Evolutionary conservation across 2,113 vertebrate genomes (phyloP).

Genomic region (Corvus hawaiiensis): DNA sequence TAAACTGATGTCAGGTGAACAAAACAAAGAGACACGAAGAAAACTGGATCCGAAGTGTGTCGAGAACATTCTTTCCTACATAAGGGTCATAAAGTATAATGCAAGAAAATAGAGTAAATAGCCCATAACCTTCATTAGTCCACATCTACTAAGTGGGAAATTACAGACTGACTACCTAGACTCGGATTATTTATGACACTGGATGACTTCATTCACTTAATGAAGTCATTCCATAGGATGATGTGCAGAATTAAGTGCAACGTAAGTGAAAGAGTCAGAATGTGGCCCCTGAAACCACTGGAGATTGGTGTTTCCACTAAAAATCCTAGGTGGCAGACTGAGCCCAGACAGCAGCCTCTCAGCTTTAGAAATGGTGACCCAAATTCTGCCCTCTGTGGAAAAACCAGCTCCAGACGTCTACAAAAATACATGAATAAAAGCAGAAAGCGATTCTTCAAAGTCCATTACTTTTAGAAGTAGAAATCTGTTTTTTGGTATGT

Average conservation of each 20-base stretch:
- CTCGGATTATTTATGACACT: not conserved
- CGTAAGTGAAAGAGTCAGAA: not conserved
- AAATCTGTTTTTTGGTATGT: not conserved
- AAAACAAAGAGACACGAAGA: not conserved
- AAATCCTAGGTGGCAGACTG: slow-evolving; percentile 4
- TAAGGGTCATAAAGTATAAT: not conserved
- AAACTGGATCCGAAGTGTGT: not conserved
- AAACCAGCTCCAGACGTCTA: not conserved
- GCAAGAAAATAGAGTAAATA: not conserved
- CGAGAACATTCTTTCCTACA: not conserved
- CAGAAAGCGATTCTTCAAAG: not conserved
- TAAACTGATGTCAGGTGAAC: not conserved
- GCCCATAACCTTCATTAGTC: not conserved
- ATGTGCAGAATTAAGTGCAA: not conserved
- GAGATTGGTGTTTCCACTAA: not conserved
- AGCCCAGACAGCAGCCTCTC: not conserved
- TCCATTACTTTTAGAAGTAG: not conserved
- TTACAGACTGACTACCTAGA: not conserved
- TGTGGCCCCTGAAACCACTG: not conserved
- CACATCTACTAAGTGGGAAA: not conserved
- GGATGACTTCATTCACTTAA: not conserved
- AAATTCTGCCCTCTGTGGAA: not conserved
- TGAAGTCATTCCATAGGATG: not conserved
- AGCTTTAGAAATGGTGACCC: not conserved
- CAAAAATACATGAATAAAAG: not conserved